Base-by-base conservation (phyloP, 2,888 invertebrate genomes). In the Ophioninae sp. region DNA sequence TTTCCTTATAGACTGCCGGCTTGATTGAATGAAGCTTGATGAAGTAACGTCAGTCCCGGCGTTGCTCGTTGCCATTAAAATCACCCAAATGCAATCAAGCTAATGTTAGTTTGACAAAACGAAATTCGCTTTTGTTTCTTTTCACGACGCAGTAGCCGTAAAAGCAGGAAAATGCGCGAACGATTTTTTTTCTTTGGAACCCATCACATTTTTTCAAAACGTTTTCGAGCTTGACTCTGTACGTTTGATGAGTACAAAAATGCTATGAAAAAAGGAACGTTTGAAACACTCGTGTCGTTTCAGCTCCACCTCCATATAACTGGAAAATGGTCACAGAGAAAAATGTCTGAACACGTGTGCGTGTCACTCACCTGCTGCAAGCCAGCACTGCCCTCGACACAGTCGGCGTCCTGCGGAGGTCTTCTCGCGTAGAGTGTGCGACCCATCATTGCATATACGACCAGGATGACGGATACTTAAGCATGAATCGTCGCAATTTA, bases 361-460 rank as follows among this genome's bases (percentile, higher is more conserved):
- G 13, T 10, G 20, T 39, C 41, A n/a, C 58, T 67, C 64, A 95
- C 96, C 94, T 96, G 96, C 91, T 95, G 95, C 91, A 95, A 95
- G 86, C 95, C 94, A 68, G 95, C 94, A 82, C 94, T 95, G 0
- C 95, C 95, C 87, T 95, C 95, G 58, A 87, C 87, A 75, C 90
- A 90, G 88, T 95, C 95, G 81, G 94, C 94, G 90, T 96, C 96
- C 87, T 96, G 95, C 0, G 96, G 95, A 0, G 96, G 96, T 59
- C 94, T 94, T 67, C 95, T 95, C 0, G 96, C 95, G 90, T 96
- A 96, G 61, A 96, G 93, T 20, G 95, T 95, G 10, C 95, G 93
- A 0, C 96, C 96, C 96, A 96, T 96, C 90, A 95, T 94, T 0
- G 95, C 94, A 89, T 96, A 96, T 13, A 95, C 95, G 89, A 95